These are phyloP conservation scores for Labrus mixtus DNA, from an alignment of 2,113 vertebrate genomes.

Conservation along the genomic window DNA sequence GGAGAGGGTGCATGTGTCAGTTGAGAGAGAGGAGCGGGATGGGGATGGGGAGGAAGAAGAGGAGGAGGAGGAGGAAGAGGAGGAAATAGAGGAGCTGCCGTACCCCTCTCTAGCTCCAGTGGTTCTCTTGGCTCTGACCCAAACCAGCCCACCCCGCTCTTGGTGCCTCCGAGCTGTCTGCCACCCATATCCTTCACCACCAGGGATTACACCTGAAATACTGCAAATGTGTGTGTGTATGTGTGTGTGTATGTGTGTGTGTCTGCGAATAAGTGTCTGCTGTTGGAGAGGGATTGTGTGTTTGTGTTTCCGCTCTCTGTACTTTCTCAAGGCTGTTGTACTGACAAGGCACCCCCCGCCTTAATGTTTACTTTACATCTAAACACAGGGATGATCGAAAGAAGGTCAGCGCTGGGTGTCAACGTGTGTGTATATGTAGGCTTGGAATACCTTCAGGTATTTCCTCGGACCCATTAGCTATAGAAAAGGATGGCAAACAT, in stretches of 20 bases:
- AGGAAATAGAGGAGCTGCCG: conserved; percentile 88
- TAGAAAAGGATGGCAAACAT: conserved; percentile 78
- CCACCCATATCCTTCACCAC: conserved; percentile 95
- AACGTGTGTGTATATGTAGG: conserved; percentile 26
- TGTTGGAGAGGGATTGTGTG: conserved; percentile 51
- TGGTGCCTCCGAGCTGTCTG: conserved; percentile 97
- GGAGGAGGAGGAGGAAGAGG: conserved; percentile 75
- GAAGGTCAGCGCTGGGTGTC: conserved; percentile 37
- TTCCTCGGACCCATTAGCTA: conserved; percentile 70
- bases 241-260: background rate
- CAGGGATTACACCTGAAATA: conserved; percentile 18
- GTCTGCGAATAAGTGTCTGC: background rate
- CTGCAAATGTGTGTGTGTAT: background rate
- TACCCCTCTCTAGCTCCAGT: conserved; percentile 93
- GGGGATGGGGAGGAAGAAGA: conserved; percentile 58
- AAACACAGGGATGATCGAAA: conserved; percentile 60
- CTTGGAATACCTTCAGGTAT: conserved; percentile 60
- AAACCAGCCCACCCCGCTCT: conserved; percentile 94
- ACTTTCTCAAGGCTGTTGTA: conserved; percentile 56
- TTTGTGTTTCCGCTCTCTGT: conserved; percentile 70
- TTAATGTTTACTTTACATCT: conserved; percentile 69
- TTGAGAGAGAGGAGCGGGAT: conserved; percentile 68
- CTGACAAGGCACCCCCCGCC: conserved; percentile 30
- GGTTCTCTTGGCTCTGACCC: conserved; percentile 95
- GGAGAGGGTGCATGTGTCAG: conserved; percentile 73